A percentile compares a stretch with the other conserved stretches of the same genome.
Conservation (phyloP, 2,888 invertebrate genomes). For the Phytoseiulus persimilis region DNA sequence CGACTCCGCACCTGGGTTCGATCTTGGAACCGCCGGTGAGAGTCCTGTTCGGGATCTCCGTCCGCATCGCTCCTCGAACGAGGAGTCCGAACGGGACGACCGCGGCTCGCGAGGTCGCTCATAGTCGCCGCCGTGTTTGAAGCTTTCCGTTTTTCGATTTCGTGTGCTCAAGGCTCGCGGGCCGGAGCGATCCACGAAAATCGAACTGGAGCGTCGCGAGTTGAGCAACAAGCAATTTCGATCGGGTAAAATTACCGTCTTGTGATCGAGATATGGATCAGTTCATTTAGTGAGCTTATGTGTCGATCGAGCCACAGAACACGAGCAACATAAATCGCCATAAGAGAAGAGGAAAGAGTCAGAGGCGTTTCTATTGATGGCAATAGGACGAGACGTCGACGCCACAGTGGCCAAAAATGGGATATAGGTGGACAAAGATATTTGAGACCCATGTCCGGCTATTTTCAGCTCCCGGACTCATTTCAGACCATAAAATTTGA, state of each 20-base stretch:
- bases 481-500: no score
- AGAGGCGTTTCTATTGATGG: not conserved
- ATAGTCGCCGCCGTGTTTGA: no score
- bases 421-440: no score
- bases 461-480: no score
- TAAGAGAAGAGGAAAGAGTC: not conserved
- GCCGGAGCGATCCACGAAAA: not conserved
- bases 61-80: no score
- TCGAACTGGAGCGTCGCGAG: not conserved
- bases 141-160: not conserved
- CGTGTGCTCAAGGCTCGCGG: not conserved
- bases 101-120: no score
- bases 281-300: not conserved
- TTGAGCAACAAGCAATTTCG: not conserved
- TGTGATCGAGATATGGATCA: not conserved
- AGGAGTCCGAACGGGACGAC: no score
- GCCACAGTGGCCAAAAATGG: no score
- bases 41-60: no score
- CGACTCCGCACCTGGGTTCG: no score
- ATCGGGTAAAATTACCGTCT: not conserved
- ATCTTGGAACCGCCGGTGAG: no score
- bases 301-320: not conserved
- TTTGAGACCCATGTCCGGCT: no score
- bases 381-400: not conserved
- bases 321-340: not conserved